phyloP scores from a whole-genome alignment of 2,888 invertebrate species.

The Drosophila phalerata region DNA sequence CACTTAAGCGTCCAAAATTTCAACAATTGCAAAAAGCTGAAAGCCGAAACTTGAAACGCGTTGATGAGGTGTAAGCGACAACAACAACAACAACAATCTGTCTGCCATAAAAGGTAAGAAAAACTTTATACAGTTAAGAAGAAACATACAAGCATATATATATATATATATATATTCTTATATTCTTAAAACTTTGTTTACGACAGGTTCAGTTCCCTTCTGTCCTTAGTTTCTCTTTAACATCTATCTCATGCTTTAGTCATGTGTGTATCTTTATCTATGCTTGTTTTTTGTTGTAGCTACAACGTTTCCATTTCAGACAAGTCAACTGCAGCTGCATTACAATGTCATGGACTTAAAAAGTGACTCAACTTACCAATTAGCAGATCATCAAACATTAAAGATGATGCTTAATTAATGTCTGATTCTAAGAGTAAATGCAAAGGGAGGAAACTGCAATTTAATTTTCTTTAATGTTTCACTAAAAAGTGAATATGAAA shows the following conservation, averaged over 20 bases:
- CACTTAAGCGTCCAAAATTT: constrained; percentile 70
- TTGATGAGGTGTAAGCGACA: constrained; percentile 43
- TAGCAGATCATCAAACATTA: background rate
- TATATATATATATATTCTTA: no score
- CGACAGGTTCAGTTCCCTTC: constrained; percentile 19
- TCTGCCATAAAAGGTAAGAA: constrained; percentile 47
- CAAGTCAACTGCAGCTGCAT: background rate
- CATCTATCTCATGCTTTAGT: constrained; percentile 3
- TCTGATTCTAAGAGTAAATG: background rate
- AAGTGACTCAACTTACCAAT: background rate
- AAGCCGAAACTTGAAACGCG: constrained; percentile 21
- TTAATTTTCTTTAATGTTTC: no score
- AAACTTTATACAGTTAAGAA: constrained; percentile 64
- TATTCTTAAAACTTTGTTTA: constrained; percentile 51
- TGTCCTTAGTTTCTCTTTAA: background rate
- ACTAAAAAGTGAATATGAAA: no score
- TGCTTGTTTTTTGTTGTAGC: background rate
- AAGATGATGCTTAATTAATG: background rate
- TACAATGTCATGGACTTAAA: background rate
- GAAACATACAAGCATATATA: constrained; percentile 40
- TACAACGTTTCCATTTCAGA: background rate
- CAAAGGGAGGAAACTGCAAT: background rate
- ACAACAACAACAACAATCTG: constrained; percentile 30
- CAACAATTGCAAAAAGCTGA: constrained; percentile 57
- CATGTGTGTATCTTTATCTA: constrained; percentile 12